Base-by-base conservation (phyloP, 2,797 vertebrate genomes). In the Erethizon dorsatum region DNA sequence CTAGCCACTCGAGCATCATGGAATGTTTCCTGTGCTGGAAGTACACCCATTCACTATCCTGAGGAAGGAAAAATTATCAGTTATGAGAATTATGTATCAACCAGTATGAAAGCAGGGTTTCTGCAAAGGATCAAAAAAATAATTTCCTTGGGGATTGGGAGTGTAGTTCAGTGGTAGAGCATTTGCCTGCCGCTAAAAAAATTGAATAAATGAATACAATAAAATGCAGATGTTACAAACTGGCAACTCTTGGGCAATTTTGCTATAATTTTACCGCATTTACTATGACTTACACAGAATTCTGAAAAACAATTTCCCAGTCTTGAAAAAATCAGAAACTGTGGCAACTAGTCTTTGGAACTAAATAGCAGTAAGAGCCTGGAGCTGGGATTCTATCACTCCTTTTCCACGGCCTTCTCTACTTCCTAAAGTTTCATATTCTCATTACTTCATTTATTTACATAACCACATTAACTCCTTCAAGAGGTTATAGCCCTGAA, bases 1-100 rank as follows among this genome's bases (percentile, higher is more conserved):
- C 99, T 97, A 99, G 98, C 99, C 99, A 99, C 69, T 99, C 99
- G 86, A 99, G 96, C 77, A 99, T 99, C 97, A 98, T 0, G n/a
- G 98, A 99, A 6, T 71, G 24, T 91, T 91, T 99, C 93, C 95
- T 98, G 84, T 83, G 6, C 31, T 18, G 69, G 28, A 87, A 95
- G 69, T 24, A 97, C 96, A 98, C 50, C 56, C 98, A 96, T 9
- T 98, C 97, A 24, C 85, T 28, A 17, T 91, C 95, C 99, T 99
- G 93, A 80, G 94, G 1, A 98, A 97, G 57, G 71, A 97, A 97
- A 97, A 95, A 92, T 24, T 69, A 86, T 94, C 61, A 98, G 95
- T 50, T 57, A 95, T 67, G 54, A 96, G 94, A 71, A 56, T 83
- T 89, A 67, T 45, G 3, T 83, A 45, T 82, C 77, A 80, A 84